Evolutionary conservation across 2,797 vertebrate genomes (phyloP).

Genomic region (Pipistrellus pipistrellus): DNA sequence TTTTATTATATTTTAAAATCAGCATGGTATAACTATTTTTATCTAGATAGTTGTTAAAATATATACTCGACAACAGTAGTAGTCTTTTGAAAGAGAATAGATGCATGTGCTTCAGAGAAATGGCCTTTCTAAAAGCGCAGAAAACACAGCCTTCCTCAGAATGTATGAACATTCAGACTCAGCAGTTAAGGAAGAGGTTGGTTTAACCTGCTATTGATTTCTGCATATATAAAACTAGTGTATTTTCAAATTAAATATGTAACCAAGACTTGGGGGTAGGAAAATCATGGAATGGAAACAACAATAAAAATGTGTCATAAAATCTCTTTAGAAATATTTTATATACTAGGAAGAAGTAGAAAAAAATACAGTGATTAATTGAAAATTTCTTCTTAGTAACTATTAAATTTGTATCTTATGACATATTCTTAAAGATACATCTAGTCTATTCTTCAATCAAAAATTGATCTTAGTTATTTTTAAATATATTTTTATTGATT

Average conservation of each 20-base stretch:
- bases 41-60: not conserved
- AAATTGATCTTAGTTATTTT: not conserved
- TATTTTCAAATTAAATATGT: not conserved
- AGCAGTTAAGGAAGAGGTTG: not conserved
- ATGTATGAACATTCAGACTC: not conserved
- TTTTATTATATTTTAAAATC: not conserved
- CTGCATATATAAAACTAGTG: not conserved
- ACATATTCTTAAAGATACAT: not conserved
- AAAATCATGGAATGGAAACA: not conserved
- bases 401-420: not conserved
- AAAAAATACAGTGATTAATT: not conserved
- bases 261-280: not conserved
- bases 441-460: not conserved
- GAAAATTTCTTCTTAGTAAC: not conserved
- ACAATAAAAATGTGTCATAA: not conserved
- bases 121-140: not conserved
- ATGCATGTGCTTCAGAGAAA: not conserved
- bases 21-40: not conserved
- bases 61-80: not conserved
- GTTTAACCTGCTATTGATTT: not conserved
- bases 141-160: not conserved
- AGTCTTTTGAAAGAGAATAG: not conserved
- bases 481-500: too few relatives aligned
- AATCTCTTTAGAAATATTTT: conserved; percentile 24
- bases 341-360: not conserved